phyloP scores from a whole-genome alignment of 2,797 vertebrate genomes.

The Hybognathus amarus region DNA sequence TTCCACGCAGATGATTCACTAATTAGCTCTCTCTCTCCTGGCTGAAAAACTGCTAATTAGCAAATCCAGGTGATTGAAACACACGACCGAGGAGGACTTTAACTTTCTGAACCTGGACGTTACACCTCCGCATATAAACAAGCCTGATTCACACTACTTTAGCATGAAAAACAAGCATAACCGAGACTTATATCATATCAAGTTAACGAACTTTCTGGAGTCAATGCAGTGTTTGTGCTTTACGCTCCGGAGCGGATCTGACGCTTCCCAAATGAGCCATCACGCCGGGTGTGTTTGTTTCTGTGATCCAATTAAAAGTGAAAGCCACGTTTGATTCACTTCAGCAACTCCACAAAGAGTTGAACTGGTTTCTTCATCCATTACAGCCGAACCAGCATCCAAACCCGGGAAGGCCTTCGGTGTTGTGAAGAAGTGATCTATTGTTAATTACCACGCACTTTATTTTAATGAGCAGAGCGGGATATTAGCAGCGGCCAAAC shows the following conservation, averaged over 20 bases:
- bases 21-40: too few species aligned
- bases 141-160: too few species aligned
- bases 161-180: neutral
- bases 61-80: too few species aligned
- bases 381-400: neutral
- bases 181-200: too few species aligned
- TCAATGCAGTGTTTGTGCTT: neutral
- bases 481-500: slow-evolving; percentile 69
- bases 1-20: too few species aligned
- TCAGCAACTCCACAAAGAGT: slow-evolving; percentile 26
- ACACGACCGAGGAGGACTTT: too few species aligned
- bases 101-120: too few species aligned
- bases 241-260: neutral
- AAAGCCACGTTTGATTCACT: slow-evolving; percentile 40
- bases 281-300: slow-evolving; percentile 5
- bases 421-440: slow-evolving; percentile 58
- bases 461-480: slow-evolving; percentile 79
- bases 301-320: slow-evolving; percentile 50
- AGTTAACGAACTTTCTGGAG: neutral
- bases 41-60: too few species aligned
- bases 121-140: too few species aligned
- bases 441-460: slow-evolving; percentile 76
- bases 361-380: slow-evolving; percentile 22
- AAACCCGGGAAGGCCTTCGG: neutral
- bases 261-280: slow-evolving; percentile 40